Conservation (phyloP, 2,113 vertebrate species). For the Perca fluviatilis region DNA sequence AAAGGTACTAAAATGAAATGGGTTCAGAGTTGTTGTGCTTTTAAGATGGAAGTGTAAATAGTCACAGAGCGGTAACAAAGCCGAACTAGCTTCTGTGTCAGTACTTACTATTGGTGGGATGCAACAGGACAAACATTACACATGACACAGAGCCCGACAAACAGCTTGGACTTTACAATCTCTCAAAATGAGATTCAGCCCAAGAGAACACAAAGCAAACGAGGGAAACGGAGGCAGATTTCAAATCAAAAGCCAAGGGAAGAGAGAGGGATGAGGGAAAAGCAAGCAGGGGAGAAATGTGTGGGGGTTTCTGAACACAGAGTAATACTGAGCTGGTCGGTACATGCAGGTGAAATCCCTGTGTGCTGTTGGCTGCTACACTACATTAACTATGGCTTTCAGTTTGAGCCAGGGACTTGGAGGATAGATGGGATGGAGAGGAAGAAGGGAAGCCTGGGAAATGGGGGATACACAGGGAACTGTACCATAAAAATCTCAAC, state of each 20-base stretch:
- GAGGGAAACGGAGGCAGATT: slow-evolving; percentile 39
- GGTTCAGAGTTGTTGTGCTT: too few species aligned
- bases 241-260: slow-evolving; percentile 46
- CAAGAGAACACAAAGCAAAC: slow-evolving; percentile 34
- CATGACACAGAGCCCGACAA: slow-evolving; percentile 24
- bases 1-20: too few species aligned
- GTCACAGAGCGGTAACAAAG: too few species aligned
- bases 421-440: slow-evolving; percentile 46
- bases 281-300: slow-evolving; percentile 19
- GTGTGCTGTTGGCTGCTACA: slow-evolving; percentile 62
- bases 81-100: not conserved
- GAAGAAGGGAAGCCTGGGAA: slow-evolving; percentile 26
- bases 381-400: slow-evolving; percentile 71
- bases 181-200: slow-evolving; percentile 41
- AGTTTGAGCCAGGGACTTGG: slow-evolving; percentile 56
- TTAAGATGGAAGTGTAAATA: too few species aligned
- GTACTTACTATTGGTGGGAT: not conserved
- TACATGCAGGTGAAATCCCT: slow-evolving; percentile 71
- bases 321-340: slow-evolving; percentile 51
- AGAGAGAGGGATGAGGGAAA: slow-evolving; percentile 25
- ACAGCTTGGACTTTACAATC: slow-evolving; percentile 30
- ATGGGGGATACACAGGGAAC: slow-evolving; percentile 24
- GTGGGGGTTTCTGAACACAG: slow-evolving; percentile 37
- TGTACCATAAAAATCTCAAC: slow-evolving; percentile 3
- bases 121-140: not conserved